Evolutionary conservation across 2,113 vertebrate species (phyloP), one percentile per base, ranked within the genome.

Genomic region (Elephas maximus): DNA sequence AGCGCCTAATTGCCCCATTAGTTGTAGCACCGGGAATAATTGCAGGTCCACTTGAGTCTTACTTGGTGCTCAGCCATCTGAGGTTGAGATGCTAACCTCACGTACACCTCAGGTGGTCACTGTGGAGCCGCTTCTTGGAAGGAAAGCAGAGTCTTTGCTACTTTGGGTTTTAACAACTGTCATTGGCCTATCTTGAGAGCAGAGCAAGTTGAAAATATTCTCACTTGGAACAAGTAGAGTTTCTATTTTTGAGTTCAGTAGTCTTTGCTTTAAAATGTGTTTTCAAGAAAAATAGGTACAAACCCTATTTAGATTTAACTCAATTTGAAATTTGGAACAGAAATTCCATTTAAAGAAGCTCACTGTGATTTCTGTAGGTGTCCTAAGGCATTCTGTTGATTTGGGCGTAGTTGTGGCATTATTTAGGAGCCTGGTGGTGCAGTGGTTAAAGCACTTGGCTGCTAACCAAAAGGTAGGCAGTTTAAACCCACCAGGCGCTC

Each of bases 271-370:
- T 44, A 88, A 95, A 95, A 94, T 63, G 44, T 95, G 9, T 77
- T 94, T 90, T 60, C 33, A 79, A 67, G 79, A 86, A 92, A 85
- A 73, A 67, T 33, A 94, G 37, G 67, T 62, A 51, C 0, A 78
- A 20, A 30, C 37, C 57, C 60, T 81, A 41, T 92, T 96, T 69
- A 86, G 65, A 87, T 88, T 87, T 71, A 85, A 93, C 69, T 73
- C 41, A 80, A 73, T 33, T 33, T 95, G 78, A 91, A 97, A 84
- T 93, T 30, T 90, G 92, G 90, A 95, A n/a, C 51, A 24, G 77
- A 65, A 65, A 80, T 57, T 44, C 53, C 69, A 63, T 44, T 44
- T 94, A 24, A 94, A 60, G n/a, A 33, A 53, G 12, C 24, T 81
- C 48, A 28, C 11, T 74, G 21, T 82, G 83, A 81, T 77, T 87